Base-by-base conservation (phyloP, 2,888 invertebrate species). In the Alviniconcha strummeri region DNA sequence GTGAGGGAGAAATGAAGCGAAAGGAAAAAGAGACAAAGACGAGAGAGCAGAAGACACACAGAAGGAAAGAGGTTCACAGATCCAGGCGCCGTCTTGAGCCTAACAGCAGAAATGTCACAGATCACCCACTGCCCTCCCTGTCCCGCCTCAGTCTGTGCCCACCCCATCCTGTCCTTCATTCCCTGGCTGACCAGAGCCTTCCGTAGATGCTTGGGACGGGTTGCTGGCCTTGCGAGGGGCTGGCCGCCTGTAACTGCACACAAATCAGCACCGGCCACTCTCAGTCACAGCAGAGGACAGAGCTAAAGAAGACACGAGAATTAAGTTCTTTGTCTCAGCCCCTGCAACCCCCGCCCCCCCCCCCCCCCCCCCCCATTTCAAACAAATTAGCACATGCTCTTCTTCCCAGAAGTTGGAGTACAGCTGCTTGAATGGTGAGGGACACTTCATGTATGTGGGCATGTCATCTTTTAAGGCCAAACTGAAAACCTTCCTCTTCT, bases 241-340 rank as follows among this genome's bases (percentile, higher is more conserved):
- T 15, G 64, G 36, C 52, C 76, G 15, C 76, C 57, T 75, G 75
- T 82, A 82, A 13, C 82, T 82, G 76, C 11, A 72, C 8, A 72
- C 13, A 54, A 52, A 52, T 9, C 0, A 52, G n/a, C 17, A n/a
- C 55, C 4, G n/a, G 8, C 8, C 11, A 19, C 17, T 19, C 11
- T 71, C n/a, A 19, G 71, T 36, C 6, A 19, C n/a, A 71, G 9
- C 6, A 71, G 36, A 71, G n/a, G 36, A 71, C n/a, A 11, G 36
- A 36, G 19, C 11, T 9, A 11, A 71, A 9, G 6, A 5, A 71
- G 9, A 19, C n/a, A n/a, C 5, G 11, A 71, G 19, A 6, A 9
- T 19, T 9, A 9, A 71, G 19, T 36, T 36, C 36, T 3, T 0
- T 36, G 36, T 3, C 36, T 36, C 36, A 36, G 36, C 36, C 36